These are phyloP conservation scores for Phaenicophaeus curvirostris DNA, from an alignment of 2,797 vertebrate genomes.

Conservation along the genomic window DNA sequence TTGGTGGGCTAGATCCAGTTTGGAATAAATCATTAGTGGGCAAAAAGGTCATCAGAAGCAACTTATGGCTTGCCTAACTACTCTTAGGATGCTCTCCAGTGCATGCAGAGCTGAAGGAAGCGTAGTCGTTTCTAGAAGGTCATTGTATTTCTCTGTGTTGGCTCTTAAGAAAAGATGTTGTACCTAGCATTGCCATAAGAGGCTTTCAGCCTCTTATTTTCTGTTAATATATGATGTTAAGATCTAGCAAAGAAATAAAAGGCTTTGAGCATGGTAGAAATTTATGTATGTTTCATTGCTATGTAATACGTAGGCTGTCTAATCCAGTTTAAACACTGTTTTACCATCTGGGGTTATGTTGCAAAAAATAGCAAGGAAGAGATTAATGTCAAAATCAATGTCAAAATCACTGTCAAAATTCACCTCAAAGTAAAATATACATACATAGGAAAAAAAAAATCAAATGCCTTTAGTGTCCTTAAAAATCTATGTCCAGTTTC, in stretches of 20 bases:
- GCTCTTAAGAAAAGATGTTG: neutral
- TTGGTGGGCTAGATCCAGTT: neutral
- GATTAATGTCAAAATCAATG: neutral
- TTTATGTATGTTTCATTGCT: neutral
- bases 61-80: neutral
- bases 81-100: neutral
- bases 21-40: neutral
- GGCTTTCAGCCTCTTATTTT: neutral
- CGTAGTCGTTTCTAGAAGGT: neutral
- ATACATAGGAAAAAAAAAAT: neutral
- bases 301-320: neutral
- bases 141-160: neutral
- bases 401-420: neutral
- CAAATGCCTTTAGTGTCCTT: neutral
- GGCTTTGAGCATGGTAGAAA: neutral
- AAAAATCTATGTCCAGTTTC: neutral
- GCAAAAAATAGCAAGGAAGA: neutral
- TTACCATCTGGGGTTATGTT: neutral
- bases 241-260: neutral
- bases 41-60: neutral
- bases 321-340: neutral
- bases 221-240: neutral
- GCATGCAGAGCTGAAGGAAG: neutral
- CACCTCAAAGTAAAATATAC: neutral
- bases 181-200: neutral